These are phyloP conservation scores for Tinamus major DNA, from an alignment of 2,797 vertebrate genomes.

Conservation along the genomic window DNA sequence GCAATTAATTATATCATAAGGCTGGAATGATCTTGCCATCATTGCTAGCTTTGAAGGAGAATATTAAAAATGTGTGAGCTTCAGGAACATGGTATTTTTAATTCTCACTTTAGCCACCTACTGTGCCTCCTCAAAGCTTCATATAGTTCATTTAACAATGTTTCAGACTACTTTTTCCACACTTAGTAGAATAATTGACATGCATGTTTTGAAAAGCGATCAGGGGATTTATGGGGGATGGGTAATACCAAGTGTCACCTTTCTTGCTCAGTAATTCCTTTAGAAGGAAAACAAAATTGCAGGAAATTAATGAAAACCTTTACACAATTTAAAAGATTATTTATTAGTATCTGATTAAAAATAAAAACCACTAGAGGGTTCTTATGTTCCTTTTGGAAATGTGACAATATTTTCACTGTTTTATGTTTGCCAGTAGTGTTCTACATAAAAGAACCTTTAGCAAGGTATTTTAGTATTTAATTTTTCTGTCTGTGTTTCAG, in stretches of 20 bases:
- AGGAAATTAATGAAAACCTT: constrained; percentile 11
- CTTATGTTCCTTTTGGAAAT: constrained; percentile 1
- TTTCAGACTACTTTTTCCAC: constrained; percentile 17
- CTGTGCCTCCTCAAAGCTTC: constrained; percentile 46
- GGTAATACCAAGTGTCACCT: background rate
- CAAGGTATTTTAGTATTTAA: background rate
- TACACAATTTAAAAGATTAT: background rate
- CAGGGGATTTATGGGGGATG: background rate
- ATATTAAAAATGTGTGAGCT: constrained; percentile 54
- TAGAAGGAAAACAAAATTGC: background rate
- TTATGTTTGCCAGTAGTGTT: background rate
- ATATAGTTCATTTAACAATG: constrained; percentile 4
- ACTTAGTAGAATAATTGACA: constrained; percentile 24
- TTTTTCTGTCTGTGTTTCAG: background rate
- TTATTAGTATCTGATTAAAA: background rate
- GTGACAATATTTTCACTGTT: background rate
- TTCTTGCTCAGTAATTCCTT: background rate
- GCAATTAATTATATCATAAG: constrained; percentile 56
- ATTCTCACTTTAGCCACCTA: constrained; percentile 70
- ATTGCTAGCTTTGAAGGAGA: constrained; percentile 53
- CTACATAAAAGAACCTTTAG: background rate
- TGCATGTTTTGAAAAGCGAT: constrained; percentile 6
- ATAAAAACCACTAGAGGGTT: background rate
- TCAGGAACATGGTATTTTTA: constrained; percentile 49
- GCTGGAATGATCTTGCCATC: constrained; percentile 44